Percentiles rank a stretch among this genome's conserved stretches.
Conservation (phyloP, 2,797 vertebrate species). For the Cynopterus sphinx region DNA sequence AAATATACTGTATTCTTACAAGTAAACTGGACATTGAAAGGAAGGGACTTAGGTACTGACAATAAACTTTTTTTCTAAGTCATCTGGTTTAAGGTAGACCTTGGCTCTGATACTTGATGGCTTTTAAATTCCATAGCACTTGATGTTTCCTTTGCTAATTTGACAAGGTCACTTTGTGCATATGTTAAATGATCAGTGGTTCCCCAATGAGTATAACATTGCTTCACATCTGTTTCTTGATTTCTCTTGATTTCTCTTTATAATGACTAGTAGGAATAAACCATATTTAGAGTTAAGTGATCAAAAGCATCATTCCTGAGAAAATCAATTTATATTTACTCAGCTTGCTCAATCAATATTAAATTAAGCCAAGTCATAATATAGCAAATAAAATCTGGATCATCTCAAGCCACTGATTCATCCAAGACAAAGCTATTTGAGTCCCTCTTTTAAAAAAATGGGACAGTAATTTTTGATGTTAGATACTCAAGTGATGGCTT, state of each 20-base stretch:
- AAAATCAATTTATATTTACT: conserved; percentile 52
- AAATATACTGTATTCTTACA: neutral
- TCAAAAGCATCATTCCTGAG: conserved; percentile 5
- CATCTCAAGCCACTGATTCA: neutral
- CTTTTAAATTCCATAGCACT: neutral
- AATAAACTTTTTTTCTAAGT: neutral
- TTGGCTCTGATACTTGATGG: neutral
- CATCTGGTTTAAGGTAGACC: neutral
- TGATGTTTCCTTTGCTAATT: neutral
- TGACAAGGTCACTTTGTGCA: neutral
- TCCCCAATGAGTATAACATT: neutral
- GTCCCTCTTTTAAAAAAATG: neutral
- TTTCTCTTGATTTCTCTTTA: conserved; percentile 9
- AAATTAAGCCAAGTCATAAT: conserved; percentile 30
- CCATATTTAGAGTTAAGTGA: neutral
- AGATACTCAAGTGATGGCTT: neutral
- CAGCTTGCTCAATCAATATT: conserved; percentile 1
- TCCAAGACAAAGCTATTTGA: neutral
- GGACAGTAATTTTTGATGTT: neutral
- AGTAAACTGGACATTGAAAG: neutral
- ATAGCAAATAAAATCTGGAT: conserved; percentile 29
- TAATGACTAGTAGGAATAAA: neutral
- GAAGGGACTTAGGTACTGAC: neutral
- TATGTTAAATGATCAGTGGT: neutral
- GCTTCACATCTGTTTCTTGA: conserved; percentile 1